These are phyloP conservation scores for Trichogramma pretiosum DNA, from an alignment of 1,140 invertebrate species.

Conservation along the genomic window DNA sequence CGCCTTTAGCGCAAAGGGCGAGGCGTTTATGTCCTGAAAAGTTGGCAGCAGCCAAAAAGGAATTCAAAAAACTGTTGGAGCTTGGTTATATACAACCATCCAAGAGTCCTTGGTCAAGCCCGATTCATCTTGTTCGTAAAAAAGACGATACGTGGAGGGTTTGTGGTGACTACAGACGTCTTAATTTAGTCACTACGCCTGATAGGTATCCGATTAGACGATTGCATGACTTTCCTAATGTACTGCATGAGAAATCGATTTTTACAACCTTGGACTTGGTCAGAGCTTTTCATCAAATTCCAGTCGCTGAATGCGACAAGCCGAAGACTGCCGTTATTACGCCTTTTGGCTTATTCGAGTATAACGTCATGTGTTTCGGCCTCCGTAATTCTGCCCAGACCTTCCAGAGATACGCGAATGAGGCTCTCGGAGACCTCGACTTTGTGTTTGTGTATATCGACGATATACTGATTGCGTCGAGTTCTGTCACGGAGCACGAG, in stretches of 20 bases:
- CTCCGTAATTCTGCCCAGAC: background rate
- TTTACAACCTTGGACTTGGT: background rate
- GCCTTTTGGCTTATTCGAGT: slow-evolving; percentile 1
- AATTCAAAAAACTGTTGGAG: background rate
- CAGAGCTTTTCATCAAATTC: background rate
- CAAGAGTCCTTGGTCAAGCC: slow-evolving; percentile 3
- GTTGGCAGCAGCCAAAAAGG: background rate
- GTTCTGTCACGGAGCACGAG: background rate
- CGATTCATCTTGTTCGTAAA: background rate
- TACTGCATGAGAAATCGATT: background rate
- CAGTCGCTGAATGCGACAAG: background rate
- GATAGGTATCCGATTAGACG: background rate
- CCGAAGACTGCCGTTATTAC: slow-evolving; percentile 1
- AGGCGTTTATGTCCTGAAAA: too few relatives aligned
- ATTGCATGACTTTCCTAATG: background rate
- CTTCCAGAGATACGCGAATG: too few relatives aligned
- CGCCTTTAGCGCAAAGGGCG: background rate
- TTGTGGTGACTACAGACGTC: background rate
- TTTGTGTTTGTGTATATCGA: background rate
- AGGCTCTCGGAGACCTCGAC: background rate
- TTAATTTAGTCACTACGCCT: background rate
- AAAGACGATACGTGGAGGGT: slow-evolving; percentile 2
- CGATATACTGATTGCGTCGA: background rate
- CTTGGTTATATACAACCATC: background rate
- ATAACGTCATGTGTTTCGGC: background rate